phyloP scores from a whole-genome alignment of 2,113 vertebrate species.

The Colinus virginianus region DNA sequence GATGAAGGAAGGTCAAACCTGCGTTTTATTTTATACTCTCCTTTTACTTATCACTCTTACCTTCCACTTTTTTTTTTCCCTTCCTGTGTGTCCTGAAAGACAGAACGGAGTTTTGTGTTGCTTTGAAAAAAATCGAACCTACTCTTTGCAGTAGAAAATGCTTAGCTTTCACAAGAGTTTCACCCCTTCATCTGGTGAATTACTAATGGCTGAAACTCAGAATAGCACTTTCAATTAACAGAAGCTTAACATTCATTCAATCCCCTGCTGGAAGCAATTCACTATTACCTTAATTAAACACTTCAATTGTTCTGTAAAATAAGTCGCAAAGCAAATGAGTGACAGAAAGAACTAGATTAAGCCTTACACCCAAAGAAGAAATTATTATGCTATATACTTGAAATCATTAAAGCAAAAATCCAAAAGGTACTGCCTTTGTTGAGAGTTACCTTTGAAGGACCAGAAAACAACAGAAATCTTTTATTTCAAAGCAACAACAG shows the following conservation, averaged over 20 bases:
- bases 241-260: constrained; percentile 9
- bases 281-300: neutral
- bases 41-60: neutral
- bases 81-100: neutral
- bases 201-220: constrained; percentile 3
- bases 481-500: neutral
- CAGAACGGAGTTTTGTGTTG: neutral
- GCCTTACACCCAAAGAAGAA: too few species aligned
- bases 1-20: neutral
- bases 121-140: constrained; percentile 32
- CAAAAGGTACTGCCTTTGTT: neutral
- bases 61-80: neutral
- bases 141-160: neutral
- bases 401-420: neutral
- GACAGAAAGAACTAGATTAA: neutral
- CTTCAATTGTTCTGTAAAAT: too few species aligned
- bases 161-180: neutral
- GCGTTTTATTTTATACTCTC: neutral
- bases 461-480: neutral
- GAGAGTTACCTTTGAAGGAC: neutral
- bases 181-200: constrained; percentile 9
- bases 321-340: constrained; percentile 12
- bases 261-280: neutral
- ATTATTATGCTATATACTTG: neutral
- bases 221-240: constrained; percentile 16